Percentiles rank a stretch among this genome's conserved stretches.
Evolutionary conservation across 2,797 vertebrate species (phyloP).

Genomic region (Graptemys geographica): DNA sequence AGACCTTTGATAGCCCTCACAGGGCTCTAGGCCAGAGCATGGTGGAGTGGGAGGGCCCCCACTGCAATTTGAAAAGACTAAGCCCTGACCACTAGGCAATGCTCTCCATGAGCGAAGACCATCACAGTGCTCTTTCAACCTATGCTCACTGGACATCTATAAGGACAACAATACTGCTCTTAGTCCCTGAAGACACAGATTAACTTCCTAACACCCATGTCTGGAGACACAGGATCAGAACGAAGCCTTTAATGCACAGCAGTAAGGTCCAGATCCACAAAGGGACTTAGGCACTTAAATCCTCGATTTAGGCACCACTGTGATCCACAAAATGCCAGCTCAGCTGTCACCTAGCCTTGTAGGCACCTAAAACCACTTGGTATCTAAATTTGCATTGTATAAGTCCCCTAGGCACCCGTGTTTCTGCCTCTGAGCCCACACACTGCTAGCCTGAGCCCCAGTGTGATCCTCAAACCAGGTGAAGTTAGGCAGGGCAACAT

Average conservation of each 20-base stretch:
- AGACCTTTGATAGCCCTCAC: background rate
- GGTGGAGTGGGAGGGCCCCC: no score
- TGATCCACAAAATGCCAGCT: background rate
- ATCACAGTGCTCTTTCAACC: background rate
- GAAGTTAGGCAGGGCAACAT: background rate
- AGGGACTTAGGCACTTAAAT: background rate
- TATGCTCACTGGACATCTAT: background rate
- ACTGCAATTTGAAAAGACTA: no score
- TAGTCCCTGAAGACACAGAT: background rate
- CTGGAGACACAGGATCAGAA: background rate
- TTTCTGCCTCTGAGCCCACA: background rate
- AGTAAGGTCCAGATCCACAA: background rate
- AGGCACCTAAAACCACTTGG: background rate
- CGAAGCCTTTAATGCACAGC: slow-evolving; percentile 40
- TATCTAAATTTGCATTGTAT: background rate
- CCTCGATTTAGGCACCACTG: background rate
- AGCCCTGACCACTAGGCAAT: background rate
- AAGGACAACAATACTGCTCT: slow-evolving; percentile 10
- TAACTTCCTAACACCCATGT: slow-evolving; percentile 26
- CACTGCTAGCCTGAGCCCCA: background rate
- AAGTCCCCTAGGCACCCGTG: background rate
- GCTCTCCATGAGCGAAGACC: background rate
- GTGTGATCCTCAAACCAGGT: background rate
- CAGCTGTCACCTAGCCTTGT: background rate
- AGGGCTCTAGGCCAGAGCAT: background rate